Base-by-base conservation (phyloP, 2,797 vertebrate genomes). In the Phrynocephalus guinanensis region DNA sequence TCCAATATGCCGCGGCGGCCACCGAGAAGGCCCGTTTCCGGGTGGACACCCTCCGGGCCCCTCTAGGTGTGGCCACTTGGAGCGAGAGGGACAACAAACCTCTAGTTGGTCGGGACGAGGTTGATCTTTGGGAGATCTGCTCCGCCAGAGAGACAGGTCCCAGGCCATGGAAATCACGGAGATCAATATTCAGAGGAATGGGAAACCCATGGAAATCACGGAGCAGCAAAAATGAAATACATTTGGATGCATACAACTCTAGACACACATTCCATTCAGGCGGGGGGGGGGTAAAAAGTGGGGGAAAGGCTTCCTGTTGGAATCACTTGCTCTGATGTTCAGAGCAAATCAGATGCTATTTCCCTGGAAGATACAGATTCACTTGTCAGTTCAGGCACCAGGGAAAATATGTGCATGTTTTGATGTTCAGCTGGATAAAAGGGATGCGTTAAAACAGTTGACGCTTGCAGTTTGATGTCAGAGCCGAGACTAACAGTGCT, bases 381-480 rank as follows among this genome's bases (percentile, higher is more conserved):
- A 92, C 20, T 33, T 67, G 73, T 86, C 91, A 82, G 33, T n/a
- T 78, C 68, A 87, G 85, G 71, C 52, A 56, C 44, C 6, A 83
- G 88, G 79, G 68, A 50, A 87, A 44, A 70, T 89, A 77, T 79
- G 87, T 48, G 88, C 86, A 77, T 79, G 79, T 79, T 89, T 87
- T 83, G 76, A 86, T 87, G 67, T 91, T 38, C 88, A 72, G 85
- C 72, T 24, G 82, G 83, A 90, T 38, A 56, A 86, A 87, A 60
- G 52, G 50, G 86, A n/a, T 10, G 56, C 73, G 79, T 87, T 50
- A 80, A 86, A 33, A 63, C 60, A 85, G 89, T 77, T 86, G 93
- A 91, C 63, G 56, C 91, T 82, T 73, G 30, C 85, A 52, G 50
- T 20, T 84, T 85, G 33, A 33, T 66, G 11, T 71, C 68, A 5